Evolutionary conservation across 2,113 vertebrate species (phyloP).

Genomic region (Embiotoca jacksoni): DNA sequence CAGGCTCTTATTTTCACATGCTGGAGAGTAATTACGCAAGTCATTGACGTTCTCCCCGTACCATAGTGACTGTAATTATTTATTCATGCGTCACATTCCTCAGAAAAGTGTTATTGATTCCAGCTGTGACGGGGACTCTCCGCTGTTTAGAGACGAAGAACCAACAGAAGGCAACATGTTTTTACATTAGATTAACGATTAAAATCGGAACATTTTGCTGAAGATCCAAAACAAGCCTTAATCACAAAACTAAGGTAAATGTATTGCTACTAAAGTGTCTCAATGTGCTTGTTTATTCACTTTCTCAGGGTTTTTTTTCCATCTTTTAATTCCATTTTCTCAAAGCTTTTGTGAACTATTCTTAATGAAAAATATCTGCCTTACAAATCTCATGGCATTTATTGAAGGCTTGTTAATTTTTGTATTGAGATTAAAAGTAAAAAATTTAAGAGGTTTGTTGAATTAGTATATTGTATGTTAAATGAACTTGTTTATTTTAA

Average conservation of each 20-base stretch:
- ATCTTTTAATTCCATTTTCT: background rate
- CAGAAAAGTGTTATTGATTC: constrained; percentile 69
- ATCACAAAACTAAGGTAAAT: background rate
- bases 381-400: background rate
- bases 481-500: background rate
- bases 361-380: background rate
- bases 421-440: background rate
- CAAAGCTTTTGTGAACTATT: background rate
- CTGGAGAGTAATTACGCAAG: constrained; percentile 72
- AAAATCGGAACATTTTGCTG: background rate
- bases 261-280: background rate
- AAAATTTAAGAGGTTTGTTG: background rate
- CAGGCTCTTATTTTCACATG: constrained; percentile 60
- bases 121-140: constrained; percentile 48
- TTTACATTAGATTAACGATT: constrained; percentile 37
- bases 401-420: background rate
- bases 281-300: background rate
- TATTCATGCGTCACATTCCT: constrained; percentile 71
- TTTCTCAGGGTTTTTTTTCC: background rate
- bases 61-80: constrained; percentile 71
- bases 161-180: constrained; percentile 8
- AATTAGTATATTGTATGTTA: background rate
- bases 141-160: constrained; percentile 1
- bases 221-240: background rate
- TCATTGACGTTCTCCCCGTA: constrained; percentile 64